These are phyloP conservation scores for Theocolax elegans DNA, from an alignment of 1,140 invertebrate species.

Conservation along the genomic window DNA sequence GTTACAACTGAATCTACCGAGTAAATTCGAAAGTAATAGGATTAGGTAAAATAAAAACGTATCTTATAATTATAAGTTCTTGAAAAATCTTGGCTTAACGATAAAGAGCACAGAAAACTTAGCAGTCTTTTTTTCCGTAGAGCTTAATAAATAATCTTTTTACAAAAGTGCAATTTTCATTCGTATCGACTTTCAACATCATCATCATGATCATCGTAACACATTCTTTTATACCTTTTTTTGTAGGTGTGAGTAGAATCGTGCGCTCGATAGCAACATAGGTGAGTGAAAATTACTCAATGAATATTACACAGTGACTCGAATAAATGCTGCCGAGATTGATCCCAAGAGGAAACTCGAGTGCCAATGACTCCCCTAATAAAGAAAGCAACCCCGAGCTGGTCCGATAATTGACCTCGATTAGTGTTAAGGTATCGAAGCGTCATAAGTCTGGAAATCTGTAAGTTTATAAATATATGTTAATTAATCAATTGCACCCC, in stretches of 20 bases:
- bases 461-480: constrained; percentile 54
- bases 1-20: too few relatives aligned
- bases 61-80: constrained; percentile 1
- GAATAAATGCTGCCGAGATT: constrained; percentile 74
- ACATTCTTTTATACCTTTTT: constrained; percentile 9
- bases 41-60: too few relatives aligned
- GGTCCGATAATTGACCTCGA: constrained; percentile 71
- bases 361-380: constrained; percentile 65
- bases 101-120: constrained; percentile 36
- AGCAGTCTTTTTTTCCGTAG: constrained; percentile 40
- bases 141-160: constrained; percentile 42
- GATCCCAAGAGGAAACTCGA: constrained; percentile 71
- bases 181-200: constrained; percentile 7
- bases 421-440: constrained; percentile 72
- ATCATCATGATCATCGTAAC: constrained; percentile 2
- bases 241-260: constrained; percentile 31
- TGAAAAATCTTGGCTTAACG: constrained; percentile 25
- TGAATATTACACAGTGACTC: constrained; percentile 74
- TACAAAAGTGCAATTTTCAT: constrained; percentile 37
- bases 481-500: constrained; percentile 39
- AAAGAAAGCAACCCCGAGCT: constrained; percentile 63
- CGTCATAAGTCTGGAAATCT: constrained; percentile 80
- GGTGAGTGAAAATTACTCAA: constrained; percentile 65
- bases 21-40: too few relatives aligned
- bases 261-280: constrained; percentile 40